Percentiles rank a stretch among this genome's conserved stretches.
phyloP scores from a whole-genome alignment of 2,888 invertebrate genomes.

The Hydrotaea cyrtoneurina region DNA sequence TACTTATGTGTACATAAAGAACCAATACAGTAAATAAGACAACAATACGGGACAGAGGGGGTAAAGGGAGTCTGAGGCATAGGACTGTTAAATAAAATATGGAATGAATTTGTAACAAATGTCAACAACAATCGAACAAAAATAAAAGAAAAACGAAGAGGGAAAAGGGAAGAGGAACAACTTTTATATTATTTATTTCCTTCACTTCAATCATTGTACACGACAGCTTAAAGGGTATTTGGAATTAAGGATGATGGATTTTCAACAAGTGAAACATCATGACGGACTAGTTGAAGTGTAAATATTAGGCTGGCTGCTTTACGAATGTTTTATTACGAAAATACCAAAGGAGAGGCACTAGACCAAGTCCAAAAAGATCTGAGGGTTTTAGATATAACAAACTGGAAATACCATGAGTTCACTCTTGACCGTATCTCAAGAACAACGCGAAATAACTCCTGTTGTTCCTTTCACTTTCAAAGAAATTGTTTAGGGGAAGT shows the following conservation, averaged over 20 bases:
- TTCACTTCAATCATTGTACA: not conserved
- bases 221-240: not conserved
- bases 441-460: too few species aligned
- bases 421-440: too few species aligned
- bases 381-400: too few species aligned
- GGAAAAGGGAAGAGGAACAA: not conserved
- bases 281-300: too few species aligned
- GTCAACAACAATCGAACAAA: conserved; percentile 19
- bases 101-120: conserved; percentile 12
- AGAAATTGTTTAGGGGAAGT: too few species aligned
- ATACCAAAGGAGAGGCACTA: too few species aligned
- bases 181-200: conserved; percentile 21
- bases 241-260: not conserved
- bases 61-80: not conserved
- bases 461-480: too few species aligned
- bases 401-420: too few species aligned
- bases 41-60: not conserved
- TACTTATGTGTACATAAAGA: not conserved
- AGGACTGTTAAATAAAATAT: conserved; percentile 17
- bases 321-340: too few species aligned
- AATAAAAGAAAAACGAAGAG: not conserved
- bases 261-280: too few species aligned
- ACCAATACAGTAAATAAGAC: not conserved
- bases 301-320: too few species aligned
- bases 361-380: too few species aligned